Evolutionary conservation across 2,888 invertebrate genomes (phyloP).

Genomic region (Brachypalpus laphriformis): DNA sequence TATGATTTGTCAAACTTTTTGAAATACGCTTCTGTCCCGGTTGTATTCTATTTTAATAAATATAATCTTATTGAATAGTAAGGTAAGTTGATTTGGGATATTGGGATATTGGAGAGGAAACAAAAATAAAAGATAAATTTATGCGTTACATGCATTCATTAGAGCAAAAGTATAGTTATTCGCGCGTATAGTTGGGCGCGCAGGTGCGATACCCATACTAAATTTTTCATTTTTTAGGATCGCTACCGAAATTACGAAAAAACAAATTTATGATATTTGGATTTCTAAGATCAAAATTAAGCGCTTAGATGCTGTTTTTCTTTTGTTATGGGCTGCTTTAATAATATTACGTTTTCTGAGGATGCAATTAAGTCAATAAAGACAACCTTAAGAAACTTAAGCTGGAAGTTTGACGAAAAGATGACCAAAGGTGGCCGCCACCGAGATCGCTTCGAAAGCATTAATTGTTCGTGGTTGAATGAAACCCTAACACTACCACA

Average conservation of each 20-base stretch:
- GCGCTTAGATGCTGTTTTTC: neutral
- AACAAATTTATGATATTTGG: neutral
- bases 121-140: no score
- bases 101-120: no score
- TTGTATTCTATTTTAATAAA: no score
- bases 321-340: conserved; percentile 1
- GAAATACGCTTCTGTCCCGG: no score
- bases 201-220: neutral
- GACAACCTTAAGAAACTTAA: neutral
- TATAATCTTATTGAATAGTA: no score
- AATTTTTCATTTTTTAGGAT: neutral
- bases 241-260: neutral
- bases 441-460: conserved; percentile 1
- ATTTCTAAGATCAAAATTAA: conserved; percentile 5
- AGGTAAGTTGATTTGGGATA: no score
- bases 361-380: neutral
- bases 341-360: no score
- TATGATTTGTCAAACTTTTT: no score
- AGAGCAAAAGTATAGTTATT: no score
- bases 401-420: conserved; percentile 5
- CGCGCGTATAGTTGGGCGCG: no score
- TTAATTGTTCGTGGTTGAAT: neutral
- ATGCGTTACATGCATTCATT: no score
- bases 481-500: neutral
- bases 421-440: neutral